phyloP scores from a whole-genome alignment of 2,113 vertebrate genomes.

The Coracopsis vasa region DNA sequence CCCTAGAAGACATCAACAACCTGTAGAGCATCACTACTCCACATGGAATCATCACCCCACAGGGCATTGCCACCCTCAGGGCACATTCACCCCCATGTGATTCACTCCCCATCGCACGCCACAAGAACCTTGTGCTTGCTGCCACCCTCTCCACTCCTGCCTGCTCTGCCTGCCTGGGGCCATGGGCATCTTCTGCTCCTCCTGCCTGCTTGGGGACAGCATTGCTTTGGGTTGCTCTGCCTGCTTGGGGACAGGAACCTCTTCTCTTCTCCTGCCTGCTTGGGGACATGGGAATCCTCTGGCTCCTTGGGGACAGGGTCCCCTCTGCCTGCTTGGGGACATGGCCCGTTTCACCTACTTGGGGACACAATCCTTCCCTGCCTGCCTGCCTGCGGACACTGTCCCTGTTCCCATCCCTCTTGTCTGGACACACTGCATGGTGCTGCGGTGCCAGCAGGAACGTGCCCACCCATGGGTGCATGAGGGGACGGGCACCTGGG shows the following conservation, averaged over 20 bases:
- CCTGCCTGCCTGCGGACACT: neutral
- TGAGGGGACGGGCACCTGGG: neutral
- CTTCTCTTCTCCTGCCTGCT: neutral
- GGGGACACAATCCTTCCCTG: neutral
- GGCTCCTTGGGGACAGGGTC: neutral
- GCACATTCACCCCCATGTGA: fast-evolving
- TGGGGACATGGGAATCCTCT: neutral
- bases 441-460: neutral
- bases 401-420: neutral
- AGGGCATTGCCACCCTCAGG: neutral
- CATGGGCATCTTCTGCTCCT: neutral
- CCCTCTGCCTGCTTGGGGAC: neutral
- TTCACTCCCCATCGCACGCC: too few relatives aligned
- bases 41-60: neutral
- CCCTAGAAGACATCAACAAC: neutral
- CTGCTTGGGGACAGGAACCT: neutral
- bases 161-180: neutral
- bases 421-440: neutral
- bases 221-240: neutral
- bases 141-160: neutral
- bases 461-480: neutral
- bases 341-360: neutral
- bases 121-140: neutral
- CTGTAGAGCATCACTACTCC: fast-evolving
- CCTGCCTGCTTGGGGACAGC: neutral